Evolutionary conservation across 2,113 vertebrate species (phyloP), one percentile per base, ranked within the genome.

Genomic region (Tachuris rubrigastra): DNA sequence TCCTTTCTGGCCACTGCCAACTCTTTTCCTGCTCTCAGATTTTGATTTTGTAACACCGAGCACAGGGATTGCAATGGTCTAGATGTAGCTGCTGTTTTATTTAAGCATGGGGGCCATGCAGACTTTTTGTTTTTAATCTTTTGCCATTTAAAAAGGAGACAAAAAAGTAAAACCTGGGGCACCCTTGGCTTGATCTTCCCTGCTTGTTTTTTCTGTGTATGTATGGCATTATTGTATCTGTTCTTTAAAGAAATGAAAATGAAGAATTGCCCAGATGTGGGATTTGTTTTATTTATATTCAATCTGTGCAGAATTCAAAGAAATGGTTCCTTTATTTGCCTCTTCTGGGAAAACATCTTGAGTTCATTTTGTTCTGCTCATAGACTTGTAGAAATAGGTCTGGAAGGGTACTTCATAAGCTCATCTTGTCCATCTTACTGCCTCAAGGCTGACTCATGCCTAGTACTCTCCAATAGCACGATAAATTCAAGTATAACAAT

Each of bases 261-360:
- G 60, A 92, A 81, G 37, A 93, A 76, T 52, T 71, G 75, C 89
- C 68, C 79, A 96, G 95, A 94, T 94, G 83, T 90, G 72, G 39
- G 87, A 71, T 90, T 94, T 47, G 49, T 95, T 88, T 96, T 95
- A 59, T 89, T 90, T 52, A 49, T 77, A 86, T 56, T 90, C 75
- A 90, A 6, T 93, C 59, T 73, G 27, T 86, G 33, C 35, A 90
- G 75, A 83, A 88, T 96, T 93, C 91, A 91, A 91, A 96, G 59
- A 96, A 96, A 91, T 18, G 3, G 39, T 84, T 91, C 52, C 72
- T 96, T 95, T 96, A 93, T 96, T 96, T 93, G 31, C 69, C 85
- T 95, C 39, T 93, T 96, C 90, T 92, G 86, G 83, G 96, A 96
- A 96, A 93, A 89, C 86, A 89, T 95, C 95, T 96, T 93, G 77